Conservation (phyloP, 1,140 invertebrate genomes). For the Manduca sexta region DNA sequence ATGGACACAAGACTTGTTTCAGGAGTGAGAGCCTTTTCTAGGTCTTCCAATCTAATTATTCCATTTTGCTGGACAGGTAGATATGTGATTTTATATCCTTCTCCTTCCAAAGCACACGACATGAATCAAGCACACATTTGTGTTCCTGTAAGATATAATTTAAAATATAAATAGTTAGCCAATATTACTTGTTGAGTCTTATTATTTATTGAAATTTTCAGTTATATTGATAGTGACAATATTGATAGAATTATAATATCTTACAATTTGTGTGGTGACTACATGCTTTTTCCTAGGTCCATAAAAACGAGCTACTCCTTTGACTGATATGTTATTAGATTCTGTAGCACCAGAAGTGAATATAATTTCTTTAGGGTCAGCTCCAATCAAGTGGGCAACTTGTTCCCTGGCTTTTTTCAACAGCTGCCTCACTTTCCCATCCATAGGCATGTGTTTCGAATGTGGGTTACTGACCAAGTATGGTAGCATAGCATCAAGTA, state of each 20-base stretch:
- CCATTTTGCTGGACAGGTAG: constrained; percentile 94
- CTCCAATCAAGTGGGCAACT: constrained; percentile 93
- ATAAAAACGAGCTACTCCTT: constrained; percentile 98
- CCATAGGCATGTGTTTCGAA: constrained; percentile 98
- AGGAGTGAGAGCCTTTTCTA: constrained; percentile 90
- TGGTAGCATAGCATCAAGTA: constrained; percentile 98
- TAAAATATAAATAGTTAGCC: neutral
- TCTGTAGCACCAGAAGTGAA: constrained; percentile 99
- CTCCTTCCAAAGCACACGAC: constrained; percentile 92
- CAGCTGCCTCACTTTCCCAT: constrained; percentile 97
- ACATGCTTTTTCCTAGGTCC: constrained; percentile 95
- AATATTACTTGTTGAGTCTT: neutral
- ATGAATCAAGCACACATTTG: constrained; percentile 99
- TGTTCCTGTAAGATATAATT: constrained; percentile 83
- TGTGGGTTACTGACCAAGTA: constrained; percentile 97
- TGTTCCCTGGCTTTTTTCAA: constrained; percentile 94
- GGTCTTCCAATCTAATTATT: constrained; percentile 86
- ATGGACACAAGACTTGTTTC: constrained; percentile 96
- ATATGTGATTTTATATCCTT: constrained; percentile 98
- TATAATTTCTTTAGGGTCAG: constrained; percentile 98
- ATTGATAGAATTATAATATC: constrained; percentile 23
- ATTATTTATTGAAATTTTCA: no score
- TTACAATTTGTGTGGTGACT: constrained; percentile 98
- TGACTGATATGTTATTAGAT: constrained; percentile 98
- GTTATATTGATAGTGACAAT: neutral